phyloP scores from a whole-genome alignment of 2,888 invertebrate genomes.

The Agrypnus murinus region DNA sequence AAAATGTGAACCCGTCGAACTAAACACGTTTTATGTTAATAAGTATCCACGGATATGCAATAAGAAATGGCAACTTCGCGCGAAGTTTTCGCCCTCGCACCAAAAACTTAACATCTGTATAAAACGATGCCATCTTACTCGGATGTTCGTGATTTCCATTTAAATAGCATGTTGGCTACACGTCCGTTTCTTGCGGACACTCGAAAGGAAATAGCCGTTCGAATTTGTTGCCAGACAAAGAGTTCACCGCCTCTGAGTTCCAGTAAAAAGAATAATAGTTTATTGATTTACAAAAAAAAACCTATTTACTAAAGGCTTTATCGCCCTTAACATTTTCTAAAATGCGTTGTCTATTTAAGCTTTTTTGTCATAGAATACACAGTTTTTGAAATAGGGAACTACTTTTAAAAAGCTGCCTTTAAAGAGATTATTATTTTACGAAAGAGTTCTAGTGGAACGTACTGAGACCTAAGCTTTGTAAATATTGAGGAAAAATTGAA shows the following conservation, averaged over 20 bases:
- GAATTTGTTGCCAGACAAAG: conserved; percentile 54
- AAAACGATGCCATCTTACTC: conserved; percentile 53
- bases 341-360: conserved; percentile 29
- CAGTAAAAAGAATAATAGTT: conserved; percentile 35
- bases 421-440: no score
- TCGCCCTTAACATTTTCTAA: conserved; percentile 30
- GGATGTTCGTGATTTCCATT: conserved; percentile 57
- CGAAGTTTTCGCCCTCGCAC: conserved; percentile 37
- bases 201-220: conserved; percentile 56
- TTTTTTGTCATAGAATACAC: no score
- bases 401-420: no score
- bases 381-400: no score
- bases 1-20: conserved; percentile 8
- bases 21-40: conserved; percentile 35
- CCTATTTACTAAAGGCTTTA: conserved; percentile 35
- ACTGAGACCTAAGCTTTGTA: no score
- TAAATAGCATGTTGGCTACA: conserved; percentile 56
- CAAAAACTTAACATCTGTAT: conserved; percentile 52
- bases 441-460: no score
- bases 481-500: no score
- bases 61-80: conserved; percentile 21
- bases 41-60: conserved; percentile 27
- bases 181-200: conserved; percentile 58
- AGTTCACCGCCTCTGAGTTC: conserved; percentile 37
- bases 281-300: conserved; percentile 31